Evolutionary conservation across 2,888 invertebrate genomes (phyloP), one percentile per base, ranked within the genome.

Genomic region (Eueremaeus valkanovi): DNA sequence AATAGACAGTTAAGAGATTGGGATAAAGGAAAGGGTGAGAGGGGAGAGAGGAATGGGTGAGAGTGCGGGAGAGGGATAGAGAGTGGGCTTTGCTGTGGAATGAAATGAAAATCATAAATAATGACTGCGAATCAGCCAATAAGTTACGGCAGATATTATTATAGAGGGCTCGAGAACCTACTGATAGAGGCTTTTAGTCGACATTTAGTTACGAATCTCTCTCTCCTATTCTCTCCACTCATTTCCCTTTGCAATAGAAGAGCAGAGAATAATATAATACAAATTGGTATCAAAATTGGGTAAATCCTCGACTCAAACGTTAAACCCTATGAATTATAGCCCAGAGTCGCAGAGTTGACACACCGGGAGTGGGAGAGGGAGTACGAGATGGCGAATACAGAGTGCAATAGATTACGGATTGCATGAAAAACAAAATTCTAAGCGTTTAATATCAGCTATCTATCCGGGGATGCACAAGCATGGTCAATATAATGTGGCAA

Each of bases 251-350:
- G n/a, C n/a, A 18, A 18, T 18, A 18, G 3, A 3, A 45, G 45
- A 16, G 45, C 24, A 58, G 11, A 21, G 29, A 27, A 58, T 5
- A 58, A 58, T 58, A 24, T 58, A 58, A 58, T 27, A 58, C 58
- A 58, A 58, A 58, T 58, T 58, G 58, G 58, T 58, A 58, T 58
- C 58, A 58, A 58, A 58, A 58, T 58, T 58, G 58, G 21, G 58
- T 29, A 58, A 58, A 58, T 58, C 58, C 58, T 58, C 58, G 58
- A 16, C 58, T 58, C 58, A 24, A 58, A 58, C 27, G 58, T 29
- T 58, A 58, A 58, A 58, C 58, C 58, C 58, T 24, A 58, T 58
- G 58, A 58, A 58, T 58, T 58, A 58, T 58, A 58, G 58, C 58
- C 29, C 24, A 58, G 27, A 58, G 27, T 21, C 27, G 58, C 8